These are phyloP conservation scores for Pseudomyrmex sp. DNA, from an alignment of 1,140 invertebrate genomes.

Conservation along the genomic window DNA sequence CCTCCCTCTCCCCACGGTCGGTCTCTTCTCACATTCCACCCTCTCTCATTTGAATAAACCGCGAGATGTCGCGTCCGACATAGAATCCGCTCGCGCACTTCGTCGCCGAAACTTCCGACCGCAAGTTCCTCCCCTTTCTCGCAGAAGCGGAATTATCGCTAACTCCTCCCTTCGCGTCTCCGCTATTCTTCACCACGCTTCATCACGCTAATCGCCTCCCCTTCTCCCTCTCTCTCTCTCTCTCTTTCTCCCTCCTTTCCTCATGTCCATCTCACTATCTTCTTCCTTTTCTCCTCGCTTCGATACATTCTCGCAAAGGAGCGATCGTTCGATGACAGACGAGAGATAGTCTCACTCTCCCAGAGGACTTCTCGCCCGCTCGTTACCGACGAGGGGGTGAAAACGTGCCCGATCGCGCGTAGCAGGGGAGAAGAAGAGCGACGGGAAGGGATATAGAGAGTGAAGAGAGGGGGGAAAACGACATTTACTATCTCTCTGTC, in stretches of 20 bases:
- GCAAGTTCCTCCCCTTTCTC: slow-evolving; percentile 20
- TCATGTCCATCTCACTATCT: too few relatives aligned
- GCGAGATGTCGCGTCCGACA: slow-evolving; percentile 40
- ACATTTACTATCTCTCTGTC: slow-evolving; percentile 58
- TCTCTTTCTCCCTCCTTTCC: too few relatives aligned
- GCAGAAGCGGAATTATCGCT: background rate
- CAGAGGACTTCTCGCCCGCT: slow-evolving; percentile 53
- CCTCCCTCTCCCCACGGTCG: background rate
- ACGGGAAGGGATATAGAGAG: background rate
- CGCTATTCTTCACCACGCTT: background rate
- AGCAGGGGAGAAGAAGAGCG: slow-evolving; percentile 8
- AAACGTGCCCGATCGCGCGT: slow-evolving; percentile 44
- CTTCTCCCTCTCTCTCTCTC: background rate
- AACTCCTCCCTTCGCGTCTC: background rate
- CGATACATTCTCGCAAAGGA: slow-evolving; percentile 26
- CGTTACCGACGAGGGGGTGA: slow-evolving; percentile 55
- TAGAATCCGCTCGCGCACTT: slow-evolving; percentile 49
- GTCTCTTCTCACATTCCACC: background rate
- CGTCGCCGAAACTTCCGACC: slow-evolving; percentile 26
- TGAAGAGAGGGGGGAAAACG: slow-evolving; percentile 51
- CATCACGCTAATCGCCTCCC: slow-evolving; percentile 39
- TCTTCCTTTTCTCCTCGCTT: background rate
- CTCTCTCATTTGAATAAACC: slow-evolving; percentile 48
- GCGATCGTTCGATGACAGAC: slow-evolving; percentile 46
- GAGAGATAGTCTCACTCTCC: slow-evolving; percentile 42